Base-by-base conservation (phyloP, 2,888 invertebrate genomes). In the Oasisia sp. region DNA sequence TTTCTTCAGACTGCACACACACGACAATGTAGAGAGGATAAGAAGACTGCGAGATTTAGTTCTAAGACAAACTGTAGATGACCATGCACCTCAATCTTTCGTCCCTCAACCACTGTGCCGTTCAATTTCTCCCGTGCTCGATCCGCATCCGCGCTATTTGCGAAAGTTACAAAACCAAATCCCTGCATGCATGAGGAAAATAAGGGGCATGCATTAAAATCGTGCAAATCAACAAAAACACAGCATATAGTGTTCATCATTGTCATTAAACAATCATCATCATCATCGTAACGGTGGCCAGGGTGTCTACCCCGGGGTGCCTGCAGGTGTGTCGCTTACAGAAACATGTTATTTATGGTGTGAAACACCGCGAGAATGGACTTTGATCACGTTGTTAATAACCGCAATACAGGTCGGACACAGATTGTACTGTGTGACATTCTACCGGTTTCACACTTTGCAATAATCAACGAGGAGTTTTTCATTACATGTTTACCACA, bases 151-250 rank as follows among this genome's bases (percentile, higher is more conserved):
- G 98, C 98, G 98, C 99, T 98, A 98, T 98, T 99, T 98, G 99
- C 99, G 98, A 99, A 99, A 98, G 99, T 99, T 98, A 99, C 99
- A 98, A 99, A 99, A 98, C 99, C 99, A 98, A 99, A 99, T 98
- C 99, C 99, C 99, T 99, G 98, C 95, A 96, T 96, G 95, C 95
- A 95, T 93, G 92, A 98, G 92, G 93, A 93, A 93, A 93, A 92
- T 92, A 93, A 93, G 93, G 91, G 91, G 98, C 93, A 93, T 93
- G 94, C 93, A 93, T 93, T 93, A 93, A 93, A 93, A 50, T 92
- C 93, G 93, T 94, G 94, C 93, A 94, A 94, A 94, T 94, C 93
- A 94, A 94, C 93, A 93, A 74, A 74, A 93, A 93, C 93, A 93
- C 92, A 92, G 92, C 92, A 90, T 92, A 91, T 91, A 92, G 91